Conservation (phyloP, 2,888 invertebrate genomes). For the Elgonia sp. region DNA sequence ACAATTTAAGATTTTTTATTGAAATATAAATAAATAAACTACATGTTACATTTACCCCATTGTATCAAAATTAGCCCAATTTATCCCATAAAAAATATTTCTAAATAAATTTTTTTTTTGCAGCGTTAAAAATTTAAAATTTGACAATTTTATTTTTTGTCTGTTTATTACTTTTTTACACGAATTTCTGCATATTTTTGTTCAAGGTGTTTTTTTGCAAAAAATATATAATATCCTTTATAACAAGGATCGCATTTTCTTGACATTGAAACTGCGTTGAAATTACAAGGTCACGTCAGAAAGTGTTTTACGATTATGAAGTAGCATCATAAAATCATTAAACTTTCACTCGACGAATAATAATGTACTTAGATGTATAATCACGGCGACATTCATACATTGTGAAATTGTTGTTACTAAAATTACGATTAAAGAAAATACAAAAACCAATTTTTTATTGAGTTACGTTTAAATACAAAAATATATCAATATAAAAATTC, state of each 20-base stretch:
- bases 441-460: neutral
- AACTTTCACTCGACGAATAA: constrained; percentile 70
- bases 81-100: too few species aligned
- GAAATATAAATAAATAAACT: too few species aligned
- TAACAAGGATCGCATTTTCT: constrained; percentile 20
- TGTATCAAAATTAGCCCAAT: too few species aligned
- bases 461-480: neutral
- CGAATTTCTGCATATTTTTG: too few species aligned
- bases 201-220: too few species aligned
- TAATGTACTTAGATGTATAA: constrained; percentile 51
- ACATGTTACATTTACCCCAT: too few species aligned
- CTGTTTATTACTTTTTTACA: too few species aligned
- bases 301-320: constrained; percentile 71
- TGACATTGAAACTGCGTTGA: constrained; percentile 55
- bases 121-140: too few species aligned
- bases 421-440: constrained; percentile 32
- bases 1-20: too few species aligned
- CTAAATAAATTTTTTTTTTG: too few species aligned
- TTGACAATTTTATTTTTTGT: too few species aligned
- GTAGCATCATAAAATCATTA: constrained; percentile 70
- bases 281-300: constrained; percentile 66
- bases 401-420: constrained; percentile 53
- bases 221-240: neutral
- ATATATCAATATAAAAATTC: too few species aligned
- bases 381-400: constrained; percentile 55